phyloP scores from a whole-genome alignment of 2,888 invertebrate species.

The Hydrotaea cyrtoneurina region DNA sequence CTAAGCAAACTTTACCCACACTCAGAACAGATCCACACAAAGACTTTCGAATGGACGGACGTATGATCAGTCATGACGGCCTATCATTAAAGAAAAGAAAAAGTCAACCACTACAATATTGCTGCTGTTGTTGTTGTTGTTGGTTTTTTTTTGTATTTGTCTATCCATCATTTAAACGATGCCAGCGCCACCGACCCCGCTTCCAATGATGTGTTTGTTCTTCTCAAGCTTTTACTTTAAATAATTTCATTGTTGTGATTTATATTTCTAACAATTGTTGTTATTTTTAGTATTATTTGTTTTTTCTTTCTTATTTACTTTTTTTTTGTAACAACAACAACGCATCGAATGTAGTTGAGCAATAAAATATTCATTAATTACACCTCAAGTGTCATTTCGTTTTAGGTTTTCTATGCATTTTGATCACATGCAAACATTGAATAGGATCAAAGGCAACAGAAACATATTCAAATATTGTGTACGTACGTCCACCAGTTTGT shows the following conservation, averaged over 20 bases:
- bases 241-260: slow-evolving; percentile 6
- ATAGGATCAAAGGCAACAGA: neutral
- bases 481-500: neutral
- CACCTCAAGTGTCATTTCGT: slow-evolving; percentile 48
- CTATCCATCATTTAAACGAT: neutral
- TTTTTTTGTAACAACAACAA: neutral
- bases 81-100: neutral
- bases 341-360: neutral
- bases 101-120: neutral
- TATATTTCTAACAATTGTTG: slow-evolving; percentile 25
- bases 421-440: neutral
- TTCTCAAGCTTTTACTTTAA: slow-evolving; percentile 15
- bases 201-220: neutral
- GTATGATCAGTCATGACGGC: neutral
- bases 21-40: neutral
- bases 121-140: too few relatives aligned
- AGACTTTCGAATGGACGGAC: neutral
- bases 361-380: slow-evolving; percentile 40
- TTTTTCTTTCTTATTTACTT: too few relatives aligned
- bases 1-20: neutral
- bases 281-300: slow-evolving; percentile 22
- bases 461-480: slow-evolving; percentile 35
- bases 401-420: slow-evolving; percentile 20
- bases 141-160: neutral
- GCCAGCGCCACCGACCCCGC: neutral